Evolutionary conservation across 2,113 vertebrate genomes (phyloP).

Genomic region (Rhinolophus ferrumequinum): DNA sequence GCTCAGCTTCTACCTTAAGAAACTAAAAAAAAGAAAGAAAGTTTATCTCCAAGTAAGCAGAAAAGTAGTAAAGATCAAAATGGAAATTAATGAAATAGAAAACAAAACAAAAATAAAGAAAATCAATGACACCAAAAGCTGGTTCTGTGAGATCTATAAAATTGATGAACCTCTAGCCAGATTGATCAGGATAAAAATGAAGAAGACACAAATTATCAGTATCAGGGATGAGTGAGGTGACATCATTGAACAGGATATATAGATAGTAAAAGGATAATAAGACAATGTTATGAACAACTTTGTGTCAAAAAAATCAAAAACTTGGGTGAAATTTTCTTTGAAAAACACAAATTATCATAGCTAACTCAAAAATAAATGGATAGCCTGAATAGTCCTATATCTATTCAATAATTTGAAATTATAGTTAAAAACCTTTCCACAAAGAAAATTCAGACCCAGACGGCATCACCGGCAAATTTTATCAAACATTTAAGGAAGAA

Average conservation of each 20-base stretch:
- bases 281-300: neutral
- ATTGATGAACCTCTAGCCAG: neutral
- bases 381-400: neutral
- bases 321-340: neutral
- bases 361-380: neutral
- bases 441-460: neutral
- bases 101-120: neutral
- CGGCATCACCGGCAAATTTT: neutral
- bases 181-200: neutral
- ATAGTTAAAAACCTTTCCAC: neutral
- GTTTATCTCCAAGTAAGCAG: neutral
- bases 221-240: neutral
- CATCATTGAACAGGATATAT: neutral
- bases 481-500: slow-evolving; percentile 4
- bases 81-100: neutral
- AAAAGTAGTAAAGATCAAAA: neutral
- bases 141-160: neutral
- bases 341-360: neutral
- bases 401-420: neutral
- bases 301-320: neutral
- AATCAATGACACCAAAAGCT: neutral
- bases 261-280: neutral
- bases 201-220: neutral
- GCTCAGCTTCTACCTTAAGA: neutral
- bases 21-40: neutral